Base-by-base conservation (phyloP, 1,140 invertebrate genomes). In the Lutraria rhynchaena region DNA sequence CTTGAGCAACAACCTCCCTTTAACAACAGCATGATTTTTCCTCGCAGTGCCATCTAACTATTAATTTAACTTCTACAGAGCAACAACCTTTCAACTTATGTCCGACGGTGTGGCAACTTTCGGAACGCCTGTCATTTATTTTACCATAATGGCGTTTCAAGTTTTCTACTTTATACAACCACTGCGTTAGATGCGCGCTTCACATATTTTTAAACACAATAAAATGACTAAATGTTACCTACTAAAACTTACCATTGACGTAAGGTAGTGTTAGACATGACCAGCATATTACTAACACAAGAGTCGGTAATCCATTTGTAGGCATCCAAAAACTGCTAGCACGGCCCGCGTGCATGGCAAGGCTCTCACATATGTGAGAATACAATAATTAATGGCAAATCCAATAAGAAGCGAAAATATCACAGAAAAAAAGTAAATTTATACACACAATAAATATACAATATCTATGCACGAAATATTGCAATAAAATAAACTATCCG, bases 331-430 rank as follows among this genome's bases (percentile, higher is more conserved):
- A 49, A 49, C 57, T 75, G 58, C 57, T 31, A 61, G 73, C 73
- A 75, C 55, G 73, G 17, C 73, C 55, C 5, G 73, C 73, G 55
- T 75, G 73, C 73, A 75, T 75, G 31, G 55, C 57, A 75, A 27
- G 29, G 49, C 22, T 35, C 1, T 46, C 19, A 31, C 58, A 63
- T 46, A 57, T 44, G 67, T 70, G 24, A 27, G 24, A 70, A 70
- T 13, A 49, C 37, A 27, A 15, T 31, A 49, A 70, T 51, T 0
- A 31, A 33, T 27, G 31, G 17, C 11, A 41, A 17, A 29, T 29
- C 51, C 37, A 41, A 15, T n/a, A 33, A 63, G 17, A 35, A 5
- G 60, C 5, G 33, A 33, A 37, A 33, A 33, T 1, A 63, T n/a
- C 11, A 61, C 58, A 61, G n/a, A 22, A 7, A 55, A n/a, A n/a